Evolutionary conservation across 2,113 vertebrate species (phyloP), one percentile per base, ranked within the genome.

Genomic region (Centropristis striata): DNA sequence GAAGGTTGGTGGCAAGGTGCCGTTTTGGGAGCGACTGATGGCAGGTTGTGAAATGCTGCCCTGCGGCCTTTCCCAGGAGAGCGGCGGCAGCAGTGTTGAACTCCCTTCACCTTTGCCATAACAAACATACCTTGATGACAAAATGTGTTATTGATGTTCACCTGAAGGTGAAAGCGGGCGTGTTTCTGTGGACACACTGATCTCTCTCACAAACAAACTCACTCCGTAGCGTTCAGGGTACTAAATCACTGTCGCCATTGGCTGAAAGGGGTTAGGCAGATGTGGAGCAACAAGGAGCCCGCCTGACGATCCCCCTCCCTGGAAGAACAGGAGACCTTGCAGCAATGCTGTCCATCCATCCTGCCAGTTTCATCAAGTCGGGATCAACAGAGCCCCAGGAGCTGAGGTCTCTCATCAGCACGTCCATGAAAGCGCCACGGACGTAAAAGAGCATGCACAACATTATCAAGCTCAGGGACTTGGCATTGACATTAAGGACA

Each of bases 81-180:
- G 80, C 23, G 20, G 53, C 37, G 13, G 80, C 72, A 23, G 80
- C 37, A 11, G 18, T 2, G 51, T 15, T 92, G 89, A 93, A 92
- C 90, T 89, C 80, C 42, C 27, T 66, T 91, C 75, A 87, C 85
- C 90, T 46, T 74, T 77, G 85, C 85, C 81, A 90, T 89, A 85
- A 85, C 84, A 90, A 93, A 90, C 92, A 92, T 92, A 90, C 88
- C 89, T 90, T 42, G 53, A 89, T 90, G 92, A 92, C 92, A 92
- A 90, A 90, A 83, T 41, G 75, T 60, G 80, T 91, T 90, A 92
- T 91, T 90, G 87, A 92, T 88, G 91, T 91, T 81, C 89, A 89
- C 88, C 92, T 91, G 90, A 88, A 90, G 93, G 93, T 87, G 86
- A 92, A 93, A 86, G 85, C 75, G 69, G 69, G 79, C 61, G 59